phyloP scores from a whole-genome alignment of 2,797 vertebrate species.

The Taeniopygia guttata region DNA sequence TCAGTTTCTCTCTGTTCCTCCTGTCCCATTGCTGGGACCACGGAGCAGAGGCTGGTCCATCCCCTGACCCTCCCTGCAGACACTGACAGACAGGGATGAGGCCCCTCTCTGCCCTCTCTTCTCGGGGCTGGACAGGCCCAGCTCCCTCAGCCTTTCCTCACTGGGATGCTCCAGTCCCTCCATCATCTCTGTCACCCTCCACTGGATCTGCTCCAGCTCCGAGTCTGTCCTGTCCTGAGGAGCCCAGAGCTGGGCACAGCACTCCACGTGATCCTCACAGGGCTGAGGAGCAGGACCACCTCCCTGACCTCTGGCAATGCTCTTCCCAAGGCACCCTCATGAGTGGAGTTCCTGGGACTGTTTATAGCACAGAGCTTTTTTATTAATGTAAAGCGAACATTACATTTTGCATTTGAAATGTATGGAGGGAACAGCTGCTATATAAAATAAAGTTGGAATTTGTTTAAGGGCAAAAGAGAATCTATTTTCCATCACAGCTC shows the following conservation, averaged over 20 bases:
- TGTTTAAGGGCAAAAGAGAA: conserved; percentile 9
- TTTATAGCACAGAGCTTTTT: neutral
- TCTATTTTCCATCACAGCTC: neutral
- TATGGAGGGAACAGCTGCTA: neutral
- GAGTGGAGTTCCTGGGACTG: neutral
- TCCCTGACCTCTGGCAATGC: neutral
- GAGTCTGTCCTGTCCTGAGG: neutral
- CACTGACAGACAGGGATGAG: neutral
- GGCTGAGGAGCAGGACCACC: neutral
- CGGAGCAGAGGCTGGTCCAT: neutral
- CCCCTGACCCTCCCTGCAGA: neutral
- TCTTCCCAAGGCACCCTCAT: neutral
- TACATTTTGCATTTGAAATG: neutral
- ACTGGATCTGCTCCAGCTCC: fast-evolving
- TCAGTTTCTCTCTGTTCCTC: fast-evolving
- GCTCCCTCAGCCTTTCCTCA: neutral
- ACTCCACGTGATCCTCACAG: neutral
- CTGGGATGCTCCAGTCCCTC: neutral
- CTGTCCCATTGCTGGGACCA: neutral
- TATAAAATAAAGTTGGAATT: neutral
- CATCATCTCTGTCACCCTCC: neutral
- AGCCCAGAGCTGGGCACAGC: neutral
- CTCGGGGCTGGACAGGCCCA: neutral
- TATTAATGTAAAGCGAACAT: neutral
- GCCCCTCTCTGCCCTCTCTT: neutral